Conservation (phyloP, 2,113 vertebrate genomes). For the Callochromis pleurospilus region DNA sequence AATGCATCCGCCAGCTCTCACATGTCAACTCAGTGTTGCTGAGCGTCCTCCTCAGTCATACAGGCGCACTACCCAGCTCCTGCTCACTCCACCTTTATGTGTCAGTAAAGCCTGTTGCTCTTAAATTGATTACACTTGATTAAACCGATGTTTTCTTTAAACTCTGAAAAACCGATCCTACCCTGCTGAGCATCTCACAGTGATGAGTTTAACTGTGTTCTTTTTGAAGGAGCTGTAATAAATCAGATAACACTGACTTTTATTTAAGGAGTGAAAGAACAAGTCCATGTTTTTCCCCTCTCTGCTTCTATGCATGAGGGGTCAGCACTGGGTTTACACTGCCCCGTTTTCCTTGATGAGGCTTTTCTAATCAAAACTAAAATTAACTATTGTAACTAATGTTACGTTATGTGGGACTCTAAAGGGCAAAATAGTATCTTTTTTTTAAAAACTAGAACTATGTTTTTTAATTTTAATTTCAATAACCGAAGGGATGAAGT, state of each 20-base stretch:
- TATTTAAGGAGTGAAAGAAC: background rate
- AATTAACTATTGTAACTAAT: background rate
- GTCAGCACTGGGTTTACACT: background rate
- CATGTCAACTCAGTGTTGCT: background rate
- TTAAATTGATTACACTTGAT: background rate
- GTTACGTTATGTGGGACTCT: background rate
- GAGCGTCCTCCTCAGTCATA: background rate
- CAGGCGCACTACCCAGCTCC: background rate
- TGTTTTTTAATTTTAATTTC: background rate
- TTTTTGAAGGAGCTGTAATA: background rate
- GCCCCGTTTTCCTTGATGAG: background rate
- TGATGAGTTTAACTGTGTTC: background rate
- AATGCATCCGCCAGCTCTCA: background rate
- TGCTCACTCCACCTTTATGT: background rate
- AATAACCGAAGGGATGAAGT: background rate
- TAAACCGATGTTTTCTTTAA: background rate
- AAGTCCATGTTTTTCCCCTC: background rate
- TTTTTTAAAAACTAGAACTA: background rate
- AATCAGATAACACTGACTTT: background rate
- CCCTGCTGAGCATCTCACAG: background rate
- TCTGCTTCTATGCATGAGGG: background rate
- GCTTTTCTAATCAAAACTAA: background rate
- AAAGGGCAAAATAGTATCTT: background rate
- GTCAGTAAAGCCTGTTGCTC: background rate
- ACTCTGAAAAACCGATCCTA: background rate